Evolutionary conservation across 1,140 invertebrate genomes (phyloP), one percentile per base, ranked within the genome.

Genomic region (Bathynomus jamesi): DNA sequence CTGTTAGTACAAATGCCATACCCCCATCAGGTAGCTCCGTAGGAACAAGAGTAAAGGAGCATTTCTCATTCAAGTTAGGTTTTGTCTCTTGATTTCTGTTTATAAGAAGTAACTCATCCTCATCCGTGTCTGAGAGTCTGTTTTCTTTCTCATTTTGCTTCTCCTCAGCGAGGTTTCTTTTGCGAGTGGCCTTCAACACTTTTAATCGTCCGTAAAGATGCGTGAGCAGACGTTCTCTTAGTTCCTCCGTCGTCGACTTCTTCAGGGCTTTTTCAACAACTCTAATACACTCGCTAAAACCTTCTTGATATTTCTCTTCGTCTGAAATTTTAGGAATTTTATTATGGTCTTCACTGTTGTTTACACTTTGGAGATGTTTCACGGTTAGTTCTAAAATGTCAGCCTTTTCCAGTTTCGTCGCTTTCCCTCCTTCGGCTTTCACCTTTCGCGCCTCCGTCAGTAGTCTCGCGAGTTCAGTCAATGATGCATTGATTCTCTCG

Each of bases 381-480:
- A 89, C 87, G 0, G 88, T 87, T 82, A 89, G 84, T 80, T 89
- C 88, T 31, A 89, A 78, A 67, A 89, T 88, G 78, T 89, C 88
- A 0, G 88, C 87, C 78, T 89, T 89, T 79, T 89, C 88, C 63
- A 88, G 76, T 79, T 89, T 88, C 0, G 85, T 82, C 65, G 85
- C 85, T 28, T 84, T 78, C 4, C 82, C 73, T 7, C 76, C 81
- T 61, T 83, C 82, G 81, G 83, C 83, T 71, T 83, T 81, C 7
- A 78, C 74, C 64, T 69, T 73, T 71, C 84, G 84, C 1, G 84
- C 84, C 73, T 87, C 84, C n/a, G 87, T 75, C 11, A 88, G 81
- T 27, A 89, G 84, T 65, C 82, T 81, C 79, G 89, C 89, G 21
- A 90, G 80, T 72, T 87, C 83, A 53, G 86, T 84, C 17, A 90